Evolutionary conservation across 2,113 vertebrate genomes (phyloP).

Genomic region (Tragelaphus scriptus): DNA sequence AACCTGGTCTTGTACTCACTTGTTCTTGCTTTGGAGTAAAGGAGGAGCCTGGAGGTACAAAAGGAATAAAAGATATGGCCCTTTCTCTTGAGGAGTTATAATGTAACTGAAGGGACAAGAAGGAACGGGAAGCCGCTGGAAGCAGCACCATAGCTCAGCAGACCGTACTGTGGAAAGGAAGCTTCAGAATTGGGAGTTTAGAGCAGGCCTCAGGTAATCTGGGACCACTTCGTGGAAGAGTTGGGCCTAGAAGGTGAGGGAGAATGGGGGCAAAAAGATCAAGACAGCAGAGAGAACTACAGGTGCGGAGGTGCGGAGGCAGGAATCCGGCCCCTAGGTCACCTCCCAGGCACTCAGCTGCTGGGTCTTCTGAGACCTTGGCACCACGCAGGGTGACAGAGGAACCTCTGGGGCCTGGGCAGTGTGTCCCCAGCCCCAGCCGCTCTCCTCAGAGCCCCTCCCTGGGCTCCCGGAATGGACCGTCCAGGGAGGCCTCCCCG

Average conservation of each 20-base stretch:
- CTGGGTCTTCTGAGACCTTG: not conserved
- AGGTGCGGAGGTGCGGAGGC: not conserved
- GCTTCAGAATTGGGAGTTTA: not conserved
- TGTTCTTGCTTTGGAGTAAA: not conserved
- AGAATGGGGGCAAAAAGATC: not conserved
- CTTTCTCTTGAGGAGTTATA: not conserved
- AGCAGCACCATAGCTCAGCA: not conserved
- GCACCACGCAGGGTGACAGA: not conserved
- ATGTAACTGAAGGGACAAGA: not conserved
- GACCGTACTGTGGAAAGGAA: not conserved
- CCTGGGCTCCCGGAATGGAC: not conserved
- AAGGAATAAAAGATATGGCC: not conserved
- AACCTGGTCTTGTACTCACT: not conserved
- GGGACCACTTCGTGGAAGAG: not conserved
- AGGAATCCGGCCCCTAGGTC: not conserved
- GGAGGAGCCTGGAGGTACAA: not conserved
- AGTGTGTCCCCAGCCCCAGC: not conserved
- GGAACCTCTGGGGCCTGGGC: not conserved
- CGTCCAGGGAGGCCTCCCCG: rapidly evolving
- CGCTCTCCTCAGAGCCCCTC: not conserved
- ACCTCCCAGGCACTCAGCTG: not conserved
- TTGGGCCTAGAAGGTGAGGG: not conserved
- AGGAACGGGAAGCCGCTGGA: not conserved
- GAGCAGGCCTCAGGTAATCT: not conserved
- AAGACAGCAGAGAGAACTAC: not conserved